Evolutionary conservation across 1,140 invertebrate genomes (phyloP).

Genomic region (Temnothorax longispinosus): DNA sequence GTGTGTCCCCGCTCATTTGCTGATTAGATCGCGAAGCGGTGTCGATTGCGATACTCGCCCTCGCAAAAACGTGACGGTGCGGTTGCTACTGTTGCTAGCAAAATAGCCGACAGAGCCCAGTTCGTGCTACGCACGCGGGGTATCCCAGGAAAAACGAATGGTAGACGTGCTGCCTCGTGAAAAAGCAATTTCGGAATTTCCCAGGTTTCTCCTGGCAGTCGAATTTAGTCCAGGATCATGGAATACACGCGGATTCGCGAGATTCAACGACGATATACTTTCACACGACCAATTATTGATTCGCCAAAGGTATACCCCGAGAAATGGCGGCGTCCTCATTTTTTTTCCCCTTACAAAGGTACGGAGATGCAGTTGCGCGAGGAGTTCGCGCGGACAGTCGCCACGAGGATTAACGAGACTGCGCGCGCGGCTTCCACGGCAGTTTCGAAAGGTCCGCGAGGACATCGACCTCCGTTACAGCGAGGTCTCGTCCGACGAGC

Average conservation of each 20-base stretch:
- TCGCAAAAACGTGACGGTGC: constrained; percentile 36
- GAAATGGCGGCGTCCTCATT: neutral
- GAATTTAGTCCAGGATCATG: neutral
- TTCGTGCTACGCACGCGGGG: neutral
- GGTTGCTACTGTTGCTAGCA: neutral
- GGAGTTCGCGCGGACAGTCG: constrained; percentile 53
- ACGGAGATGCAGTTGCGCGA: constrained; percentile 56
- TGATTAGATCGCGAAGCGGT: constrained; percentile 58
- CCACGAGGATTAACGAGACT: constrained; percentile 68
- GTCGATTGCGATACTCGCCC: constrained; percentile 22
- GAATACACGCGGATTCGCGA: neutral
- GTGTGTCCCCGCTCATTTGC: constrained; percentile 56
- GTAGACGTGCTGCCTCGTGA: neutral
- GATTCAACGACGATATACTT: neutral
- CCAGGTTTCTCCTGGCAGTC: neutral
- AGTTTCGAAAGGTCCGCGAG: constrained; percentile 62
- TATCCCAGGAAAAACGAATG: neutral
- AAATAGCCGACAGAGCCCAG: neutral
- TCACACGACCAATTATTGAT: neutral
- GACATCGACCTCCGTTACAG: constrained; percentile 61
- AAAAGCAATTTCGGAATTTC: neutral
- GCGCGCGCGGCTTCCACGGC: constrained; percentile 27
- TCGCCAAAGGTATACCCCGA: neutral
- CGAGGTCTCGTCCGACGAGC: constrained; percentile 31
- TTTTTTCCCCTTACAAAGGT: neutral